phyloP scores from a whole-genome alignment of 2,113 vertebrate genomes.

The Barnardius zonarius region DNA sequence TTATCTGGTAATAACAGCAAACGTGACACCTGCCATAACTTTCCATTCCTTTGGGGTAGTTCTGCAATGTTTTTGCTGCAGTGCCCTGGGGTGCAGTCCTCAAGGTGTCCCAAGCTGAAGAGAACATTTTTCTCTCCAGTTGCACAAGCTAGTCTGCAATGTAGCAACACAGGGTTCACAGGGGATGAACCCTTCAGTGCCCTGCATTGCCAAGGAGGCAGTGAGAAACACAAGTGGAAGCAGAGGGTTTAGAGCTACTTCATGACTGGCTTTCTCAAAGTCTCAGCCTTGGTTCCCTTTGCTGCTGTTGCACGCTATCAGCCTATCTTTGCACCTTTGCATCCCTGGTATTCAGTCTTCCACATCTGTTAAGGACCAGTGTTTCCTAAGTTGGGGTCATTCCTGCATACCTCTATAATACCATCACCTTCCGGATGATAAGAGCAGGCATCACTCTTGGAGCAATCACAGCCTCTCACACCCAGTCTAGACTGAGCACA shows the following conservation, averaged over 20 bases:
- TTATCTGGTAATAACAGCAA: background rate
- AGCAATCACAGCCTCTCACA: background rate
- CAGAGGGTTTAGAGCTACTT: background rate
- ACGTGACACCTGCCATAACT: background rate
- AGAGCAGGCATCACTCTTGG: background rate
- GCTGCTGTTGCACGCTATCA: background rate
- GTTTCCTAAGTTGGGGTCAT: slow-evolving; percentile 31
- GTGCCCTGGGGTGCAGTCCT: background rate
- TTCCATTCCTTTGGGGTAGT: slow-evolving; percentile 29
- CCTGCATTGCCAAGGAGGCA: background rate
- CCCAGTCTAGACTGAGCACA: background rate
- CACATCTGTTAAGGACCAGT: slow-evolving; percentile 11
- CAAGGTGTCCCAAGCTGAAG: background rate
- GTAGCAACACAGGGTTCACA: background rate
- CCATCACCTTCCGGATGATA: slow-evolving; percentile 26
- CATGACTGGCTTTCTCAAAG: background rate
- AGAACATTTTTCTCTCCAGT: background rate
- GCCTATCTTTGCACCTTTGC: background rate
- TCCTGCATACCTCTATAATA: background rate
- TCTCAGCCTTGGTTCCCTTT: background rate
- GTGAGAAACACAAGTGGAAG: background rate
- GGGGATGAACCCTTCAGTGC: background rate
- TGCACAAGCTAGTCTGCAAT: background rate
- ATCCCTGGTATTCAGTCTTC: background rate
- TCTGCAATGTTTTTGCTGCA: slow-evolving; percentile 6